Conservation (phyloP, 2,888 invertebrate genomes). For the Sericinus montela region DNA sequence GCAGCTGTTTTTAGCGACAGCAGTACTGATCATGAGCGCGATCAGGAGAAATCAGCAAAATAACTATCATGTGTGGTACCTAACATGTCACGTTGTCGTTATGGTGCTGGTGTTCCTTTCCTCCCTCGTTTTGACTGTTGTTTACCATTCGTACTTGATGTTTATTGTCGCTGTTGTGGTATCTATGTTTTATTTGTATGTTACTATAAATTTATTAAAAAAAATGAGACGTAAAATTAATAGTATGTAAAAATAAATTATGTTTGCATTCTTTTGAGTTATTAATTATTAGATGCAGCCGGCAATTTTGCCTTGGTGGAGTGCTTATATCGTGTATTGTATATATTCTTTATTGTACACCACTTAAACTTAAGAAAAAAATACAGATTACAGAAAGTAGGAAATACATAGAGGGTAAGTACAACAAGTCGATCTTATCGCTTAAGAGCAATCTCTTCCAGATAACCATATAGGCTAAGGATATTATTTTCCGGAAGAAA, state of each 20-base stretch:
- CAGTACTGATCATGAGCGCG: slow-evolving; percentile 43
- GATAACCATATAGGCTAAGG: no score
- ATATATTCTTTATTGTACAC: no score
- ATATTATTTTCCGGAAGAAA: no score
- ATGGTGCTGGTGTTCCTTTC: slow-evolving; percentile 40
- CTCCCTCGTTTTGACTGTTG: slow-evolving; percentile 38
- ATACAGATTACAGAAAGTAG: no score
- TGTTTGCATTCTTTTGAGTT: no score
- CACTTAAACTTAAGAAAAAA: no score
- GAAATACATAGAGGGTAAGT: no score
- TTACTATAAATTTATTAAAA: slow-evolving; percentile 35
- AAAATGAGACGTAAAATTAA: slow-evolving; percentile 26
- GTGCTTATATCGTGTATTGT: no score
- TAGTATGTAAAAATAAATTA: slow-evolving; percentile 10
- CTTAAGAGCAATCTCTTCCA: no score
- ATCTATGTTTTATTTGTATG: slow-evolving; percentile 36
- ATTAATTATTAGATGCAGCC: no score
- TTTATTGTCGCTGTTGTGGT: slow-evolving; percentile 33
- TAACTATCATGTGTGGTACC: slow-evolving; percentile 49
- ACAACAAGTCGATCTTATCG: no score
- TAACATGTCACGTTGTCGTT: slow-evolving; percentile 41
- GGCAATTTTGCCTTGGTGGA: no score
- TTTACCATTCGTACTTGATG: slow-evolving; percentile 35
- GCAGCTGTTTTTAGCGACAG: slow-evolving; percentile 51
- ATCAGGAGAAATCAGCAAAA: slow-evolving; percentile 38